These are phyloP conservation scores for Alethe diademata DNA, from an alignment of 2,113 vertebrate species.

Conservation along the genomic window DNA sequence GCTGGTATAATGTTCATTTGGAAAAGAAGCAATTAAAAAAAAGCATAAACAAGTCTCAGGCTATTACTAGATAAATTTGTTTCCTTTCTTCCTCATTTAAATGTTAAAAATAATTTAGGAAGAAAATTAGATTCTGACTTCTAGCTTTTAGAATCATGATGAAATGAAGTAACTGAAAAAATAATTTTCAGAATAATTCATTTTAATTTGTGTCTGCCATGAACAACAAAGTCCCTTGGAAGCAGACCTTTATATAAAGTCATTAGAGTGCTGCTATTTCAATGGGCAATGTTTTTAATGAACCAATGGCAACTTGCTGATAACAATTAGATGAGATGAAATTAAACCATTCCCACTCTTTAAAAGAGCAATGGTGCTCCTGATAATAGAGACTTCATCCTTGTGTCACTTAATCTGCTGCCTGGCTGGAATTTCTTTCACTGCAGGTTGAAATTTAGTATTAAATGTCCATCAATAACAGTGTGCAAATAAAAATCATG, in stretches of 20 bases:
- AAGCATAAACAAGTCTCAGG: neutral
- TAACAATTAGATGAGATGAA: conserved; percentile 47
- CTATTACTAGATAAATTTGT: neutral
- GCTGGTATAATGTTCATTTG: neutral
- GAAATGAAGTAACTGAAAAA: conserved; percentile 2
- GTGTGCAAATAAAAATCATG: conserved; percentile 38
- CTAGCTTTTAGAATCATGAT: neutral
- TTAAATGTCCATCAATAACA: conserved; percentile 31
- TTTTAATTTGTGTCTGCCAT: neutral
- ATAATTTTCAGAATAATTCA: neutral
- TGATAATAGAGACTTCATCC: conserved; percentile 6
- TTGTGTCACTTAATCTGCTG: neutral
- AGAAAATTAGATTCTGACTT: neutral
- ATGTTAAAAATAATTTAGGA: neutral
- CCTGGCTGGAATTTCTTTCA: neutral
- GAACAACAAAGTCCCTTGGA: neutral
- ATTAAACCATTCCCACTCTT: conserved; percentile 9
- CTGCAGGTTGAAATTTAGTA: conserved; percentile 6
- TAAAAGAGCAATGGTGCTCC: neutral
- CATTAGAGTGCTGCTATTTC: conserved; percentile 16
- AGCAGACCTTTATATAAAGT: conserved; percentile 15
- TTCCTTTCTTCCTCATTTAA: neutral
- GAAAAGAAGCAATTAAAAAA: neutral
- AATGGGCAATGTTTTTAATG: conserved; percentile 14
- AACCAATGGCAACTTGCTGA: neutral